Percentiles rank a stretch among this genome's conserved stretches.
phyloP scores from a whole-genome alignment of 2,888 invertebrate genomes.

The Coremacera marginata region DNA sequence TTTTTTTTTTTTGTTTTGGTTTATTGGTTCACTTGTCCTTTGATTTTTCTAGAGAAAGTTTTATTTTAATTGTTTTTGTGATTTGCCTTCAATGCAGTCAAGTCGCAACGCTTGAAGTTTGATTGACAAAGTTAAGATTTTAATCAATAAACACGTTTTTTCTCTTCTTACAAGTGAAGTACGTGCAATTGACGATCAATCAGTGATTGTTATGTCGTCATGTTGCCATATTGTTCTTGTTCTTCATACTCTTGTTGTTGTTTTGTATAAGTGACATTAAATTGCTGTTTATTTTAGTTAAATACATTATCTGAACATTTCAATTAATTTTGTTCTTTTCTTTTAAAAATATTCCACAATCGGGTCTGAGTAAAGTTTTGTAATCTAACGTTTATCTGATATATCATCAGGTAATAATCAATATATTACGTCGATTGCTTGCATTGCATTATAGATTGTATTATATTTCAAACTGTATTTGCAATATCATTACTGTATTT shows the following conservation, averaged over 20 bases:
- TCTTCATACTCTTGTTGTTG: not conserved
- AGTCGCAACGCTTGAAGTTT: constrained; percentile 45
- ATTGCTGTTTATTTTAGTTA: not conserved
- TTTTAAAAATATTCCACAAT: too few relatives aligned
- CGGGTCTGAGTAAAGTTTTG: too few relatives aligned
- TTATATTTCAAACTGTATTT: too few relatives aligned
- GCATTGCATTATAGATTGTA: too few relatives aligned
- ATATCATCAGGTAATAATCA: too few relatives aligned
- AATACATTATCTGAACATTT: too few relatives aligned
- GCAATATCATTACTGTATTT: too few relatives aligned
- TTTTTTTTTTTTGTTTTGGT: not conserved
- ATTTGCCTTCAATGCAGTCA: not conserved
- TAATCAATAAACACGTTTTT: constrained; percentile 50
- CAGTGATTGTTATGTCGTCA: constrained; percentile 8
- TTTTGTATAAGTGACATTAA: not conserved
- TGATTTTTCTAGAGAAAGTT: constrained; percentile 11
- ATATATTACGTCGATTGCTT: too few relatives aligned
- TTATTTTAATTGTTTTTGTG: constrained; percentile 1
- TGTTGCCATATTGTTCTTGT: not conserved
- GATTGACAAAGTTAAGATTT: constrained; percentile 54
- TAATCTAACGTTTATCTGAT: too few relatives aligned
- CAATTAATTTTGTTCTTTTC: too few relatives aligned
- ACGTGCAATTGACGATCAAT: constrained; percentile 21
- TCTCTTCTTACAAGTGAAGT: constrained; percentile 10
- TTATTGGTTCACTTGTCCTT: not conserved